Base-by-base conservation (phyloP, 2,888 invertebrate genomes). In the Apamea anceps region DNA sequence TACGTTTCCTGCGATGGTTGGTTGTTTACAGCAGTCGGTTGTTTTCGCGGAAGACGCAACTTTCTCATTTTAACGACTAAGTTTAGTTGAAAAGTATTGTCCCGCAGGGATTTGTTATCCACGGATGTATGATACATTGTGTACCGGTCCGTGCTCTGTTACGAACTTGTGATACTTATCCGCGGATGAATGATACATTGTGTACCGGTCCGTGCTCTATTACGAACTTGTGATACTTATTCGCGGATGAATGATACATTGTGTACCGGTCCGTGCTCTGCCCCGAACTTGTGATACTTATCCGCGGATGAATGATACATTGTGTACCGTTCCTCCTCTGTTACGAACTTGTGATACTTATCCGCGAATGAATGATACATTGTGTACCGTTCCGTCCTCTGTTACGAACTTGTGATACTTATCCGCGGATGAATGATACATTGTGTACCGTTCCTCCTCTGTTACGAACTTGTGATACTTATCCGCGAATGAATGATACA, bases 31-130 rank as follows among this genome's bases (percentile, higher is more conserved):
- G 37, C 15, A 25, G 32, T 10, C 60, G 7, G 60, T 83, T 79
- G 75, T 79, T 72, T 65, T 70, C 28, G 45, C n/a, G 68, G n/a
- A 65, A 54, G n/a, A n/a, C 57, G 51, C 21, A 21, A 8, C 25
- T 48, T 21, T n/a, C 18, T 75, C 60, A 48, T 45, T 32, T 18
- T 32, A 42, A 70, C 65, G 75, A 70, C 68, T 21, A 1, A 18
- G 15, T 66, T 66, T 60, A 74, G 45, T 72, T 75, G n/a, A 42
- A 25, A 81, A 45, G 73, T 32, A 68, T 68, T 54, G 77, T 81
- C 54, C 48, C 21, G n/a, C 42, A 15, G 28, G 25, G 5, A 71
- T 12, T 71, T 72, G 21, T 21, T 60, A 54, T 15, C 51, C 45
- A 25, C 67, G 6, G 1, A 18, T 67, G 42, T 66, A 63, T 62